Percentiles rank a stretch among this genome's conserved stretches.
phyloP scores from a whole-genome alignment of 2,797 vertebrate species.

The Holocentrus rufus region DNA sequence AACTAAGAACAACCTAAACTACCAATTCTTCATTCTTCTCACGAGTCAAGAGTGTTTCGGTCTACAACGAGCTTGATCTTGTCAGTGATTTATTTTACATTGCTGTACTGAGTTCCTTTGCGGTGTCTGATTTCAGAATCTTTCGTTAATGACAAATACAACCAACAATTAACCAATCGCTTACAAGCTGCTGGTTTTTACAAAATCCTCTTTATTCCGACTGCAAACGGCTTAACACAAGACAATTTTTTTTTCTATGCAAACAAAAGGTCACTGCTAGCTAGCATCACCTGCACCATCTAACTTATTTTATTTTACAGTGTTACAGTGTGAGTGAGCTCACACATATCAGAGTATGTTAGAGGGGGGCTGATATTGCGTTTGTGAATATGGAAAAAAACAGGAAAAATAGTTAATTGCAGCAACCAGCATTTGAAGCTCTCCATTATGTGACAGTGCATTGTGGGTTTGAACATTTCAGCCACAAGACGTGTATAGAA shows the following conservation, averaged over 20 bases:
- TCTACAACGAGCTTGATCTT: neutral
- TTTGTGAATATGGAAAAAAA: slow-evolving; percentile 3
- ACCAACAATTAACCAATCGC: slow-evolving; percentile 3
- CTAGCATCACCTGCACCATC: neutral
- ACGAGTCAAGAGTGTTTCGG: neutral
- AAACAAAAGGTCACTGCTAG: slow-evolving; percentile 53
- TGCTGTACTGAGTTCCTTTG: neutral
- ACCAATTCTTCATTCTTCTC: neutral
- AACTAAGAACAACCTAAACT: neutral
- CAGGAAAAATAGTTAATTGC: neutral
- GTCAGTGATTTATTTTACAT: neutral
- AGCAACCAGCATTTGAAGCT: slow-evolving; percentile 41
- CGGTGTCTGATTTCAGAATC: neutral
- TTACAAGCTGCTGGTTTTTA: slow-evolving; percentile 37
- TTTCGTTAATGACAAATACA: neutral
- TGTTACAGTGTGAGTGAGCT: slow-evolving; percentile 12
- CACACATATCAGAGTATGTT: slow-evolving; percentile 22
- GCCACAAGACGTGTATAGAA: neutral
- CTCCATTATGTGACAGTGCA: slow-evolving; percentile 7
- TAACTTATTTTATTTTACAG: slow-evolving; percentile 38
- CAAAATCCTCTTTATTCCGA: slow-evolving; percentile 7
- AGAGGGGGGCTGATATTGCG: neutral
- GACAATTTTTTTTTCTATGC: slow-evolving; percentile 56
- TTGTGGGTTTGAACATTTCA: slow-evolving; percentile 16
- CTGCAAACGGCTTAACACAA: slow-evolving; percentile 11